A percentile compares a stretch with the other conserved stretches of the same genome.
Conservation (phyloP, 2,888 invertebrate species). For the Cheilosia vulpina region DNA sequence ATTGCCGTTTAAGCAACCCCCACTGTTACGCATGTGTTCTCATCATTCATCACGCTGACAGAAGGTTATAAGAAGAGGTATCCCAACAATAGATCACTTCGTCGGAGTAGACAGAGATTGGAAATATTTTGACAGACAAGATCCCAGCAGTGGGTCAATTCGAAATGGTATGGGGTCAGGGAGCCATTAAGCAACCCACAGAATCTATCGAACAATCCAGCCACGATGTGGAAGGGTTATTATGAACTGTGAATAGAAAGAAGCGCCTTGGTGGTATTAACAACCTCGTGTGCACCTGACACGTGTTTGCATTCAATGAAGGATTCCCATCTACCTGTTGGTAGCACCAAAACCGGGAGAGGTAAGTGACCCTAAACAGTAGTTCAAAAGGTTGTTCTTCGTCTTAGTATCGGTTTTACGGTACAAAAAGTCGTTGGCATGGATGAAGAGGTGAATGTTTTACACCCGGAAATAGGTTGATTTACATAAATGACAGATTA, state of each 20-base stretch:
- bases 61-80: not conserved
- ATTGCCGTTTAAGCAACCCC: slow-evolving; percentile 6
- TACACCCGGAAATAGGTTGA: slow-evolving; percentile 20
- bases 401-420: slow-evolving; percentile 13
- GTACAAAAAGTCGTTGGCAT: slow-evolving; percentile 3
- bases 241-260: not conserved
- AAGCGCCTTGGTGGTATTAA: slow-evolving; percentile 19
- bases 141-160: slow-evolving; percentile 1
- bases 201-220: not conserved
- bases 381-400: slow-evolving; percentile 16
- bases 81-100: slow-evolving; percentile 9
- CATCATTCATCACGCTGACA: slow-evolving; percentile 3
- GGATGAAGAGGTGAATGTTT: slow-evolving; percentile 11
- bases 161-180: not conserved
- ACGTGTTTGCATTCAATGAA: slow-evolving; percentile 16
- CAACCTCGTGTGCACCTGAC: slow-evolving; percentile 18
- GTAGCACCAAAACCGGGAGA: not conserved
- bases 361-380: slow-evolving; percentile 41
- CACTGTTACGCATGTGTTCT: slow-evolving; percentile 18
- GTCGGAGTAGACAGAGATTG: slow-evolving; percentile 3
- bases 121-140: slow-evolving; percentile 62
- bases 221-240: not conserved
- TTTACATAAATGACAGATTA: slow-evolving; percentile 21
- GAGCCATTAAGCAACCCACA: not conserved
- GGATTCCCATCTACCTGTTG: slow-evolving; percentile 7